Base-by-base conservation (phyloP, 2,888 invertebrate species). In the Herminia tarsipennalis region DNA sequence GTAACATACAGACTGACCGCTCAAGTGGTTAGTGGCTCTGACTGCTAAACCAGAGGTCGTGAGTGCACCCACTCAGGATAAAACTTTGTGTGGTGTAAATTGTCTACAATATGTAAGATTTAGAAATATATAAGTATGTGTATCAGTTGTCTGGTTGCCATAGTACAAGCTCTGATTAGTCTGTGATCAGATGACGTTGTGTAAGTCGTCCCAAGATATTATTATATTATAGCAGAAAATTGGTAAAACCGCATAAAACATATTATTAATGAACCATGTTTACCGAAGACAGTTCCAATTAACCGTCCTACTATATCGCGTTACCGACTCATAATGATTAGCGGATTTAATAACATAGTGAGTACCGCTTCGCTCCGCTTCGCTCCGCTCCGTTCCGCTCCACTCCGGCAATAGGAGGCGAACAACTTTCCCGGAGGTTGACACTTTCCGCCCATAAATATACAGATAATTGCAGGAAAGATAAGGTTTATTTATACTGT, bases 381-480 rank as follows among this genome's bases (percentile, higher is more conserved):
- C 54, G 12, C 6, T 16, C 4, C 5, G 16, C 4, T 22, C 30
- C 55, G 55, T 53, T 53, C 51, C 54, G 41, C 45, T 35, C 49
- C 46, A 25, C 49, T 55, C 27, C 17, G 30, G 50, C 46, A 58
- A 62, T 66, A 57, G 48, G 57, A 61, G 67, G 56, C 58, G 50
- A 55, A 42, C 59, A 64, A 69, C 66, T 71, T 73, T 55, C 34
- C 75, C 78, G 73, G 77, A 74, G 73, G 75, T 81, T 74, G 81
- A 77, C 78, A 80, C 65, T 81, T 83, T 74, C 77, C 78, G 76
- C 66, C 60, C 78, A 72, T 83, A 81, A 85, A 82, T 78, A 83
- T 66, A 64, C 66, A 69, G 76, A 83, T 84, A 84, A 85, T 85
- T 85, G 78, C 76, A 73, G 72, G 77, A 75, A 77, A 78, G 80